Evolutionary conservation across 2,888 invertebrate species (phyloP), one percentile per base, ranked within the genome.

Genomic region (Cabera pusaria): DNA sequence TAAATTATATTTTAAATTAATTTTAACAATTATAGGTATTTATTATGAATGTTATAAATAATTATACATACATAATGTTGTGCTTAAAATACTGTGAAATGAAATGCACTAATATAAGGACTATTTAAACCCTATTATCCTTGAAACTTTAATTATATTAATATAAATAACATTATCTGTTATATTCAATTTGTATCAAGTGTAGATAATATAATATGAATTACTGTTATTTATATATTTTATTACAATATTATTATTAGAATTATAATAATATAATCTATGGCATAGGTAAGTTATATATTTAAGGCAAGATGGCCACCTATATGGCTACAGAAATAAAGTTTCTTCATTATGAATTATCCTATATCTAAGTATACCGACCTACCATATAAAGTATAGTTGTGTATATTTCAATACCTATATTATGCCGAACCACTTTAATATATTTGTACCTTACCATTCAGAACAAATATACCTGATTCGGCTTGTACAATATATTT

Each of bases 281-380:
- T 14, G 3, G 3, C 2, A 14, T 14, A 14, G 14, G 14, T 14
- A 14, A 48, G 56, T 47, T 56, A 56, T 59, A 55, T 54, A 32
- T 38, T 44, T 75, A 86, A 84, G 86, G 86, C 86, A 85, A 87
- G 82, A 87, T 86, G 86, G 86, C 86, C 85, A 79, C 81, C 27
- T 57, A 48, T 83, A 85, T 86, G 86, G 87, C 87, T 77, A 65
- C 37, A 29, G 35, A 29, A 38, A 38, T 38, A 28, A 22, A 38
- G 33, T 43, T 23, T 33, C 36, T 38, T 31, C 37, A 44, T 42
- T 50, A 44, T 49, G 50, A 45, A 49, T 39, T 34, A 24, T 26
- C 37, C 40, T 50, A 48, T 6, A 38, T 41, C 18, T 27, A 39
- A 21, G 22, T 24, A 34, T 29, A 7, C 2, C 8, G 16, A 29